These are phyloP conservation scores for Xiphias gladius DNA, from an alignment of 2,113 vertebrate species.

Conservation along the genomic window DNA sequence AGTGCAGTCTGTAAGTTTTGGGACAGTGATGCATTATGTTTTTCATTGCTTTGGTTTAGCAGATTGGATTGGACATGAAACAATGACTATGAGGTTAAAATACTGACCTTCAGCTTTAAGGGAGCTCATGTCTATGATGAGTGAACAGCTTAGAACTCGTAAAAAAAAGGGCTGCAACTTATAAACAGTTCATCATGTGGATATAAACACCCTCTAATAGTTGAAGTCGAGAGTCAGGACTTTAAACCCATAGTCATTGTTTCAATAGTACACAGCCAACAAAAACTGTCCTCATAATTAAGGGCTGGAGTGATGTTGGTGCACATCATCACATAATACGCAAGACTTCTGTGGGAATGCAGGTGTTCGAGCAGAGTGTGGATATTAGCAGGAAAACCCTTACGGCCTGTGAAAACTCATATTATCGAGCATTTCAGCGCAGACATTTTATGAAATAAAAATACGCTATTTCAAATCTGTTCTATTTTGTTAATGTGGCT, in stretches of 20 bases:
- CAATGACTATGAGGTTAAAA: not conserved
- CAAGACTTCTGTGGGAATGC: not conserved
- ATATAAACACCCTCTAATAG: not conserved
- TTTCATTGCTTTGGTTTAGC: conserved; percentile 18
- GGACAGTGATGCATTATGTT: conserved; percentile 21
- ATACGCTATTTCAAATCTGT: not conserved
- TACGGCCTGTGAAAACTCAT: not conserved
- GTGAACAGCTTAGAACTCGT: not conserved
- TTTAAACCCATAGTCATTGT: not conserved
- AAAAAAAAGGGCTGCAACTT: not conserved
- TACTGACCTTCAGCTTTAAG: not conserved
- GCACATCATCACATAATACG: not conserved
- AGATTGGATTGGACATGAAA: conserved; percentile 22
- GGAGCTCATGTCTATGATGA: not conserved
- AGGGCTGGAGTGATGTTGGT: not conserved
- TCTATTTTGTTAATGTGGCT: not conserved
- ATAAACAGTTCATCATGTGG: not conserved
- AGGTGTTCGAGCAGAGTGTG: not conserved
- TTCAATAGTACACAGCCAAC: not conserved
- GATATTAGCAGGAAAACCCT: not conserved
- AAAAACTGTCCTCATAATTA: not conserved
- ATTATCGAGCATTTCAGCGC: not conserved
- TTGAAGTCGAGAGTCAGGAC: not conserved
- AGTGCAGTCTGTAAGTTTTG: not conserved
- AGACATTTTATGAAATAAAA: not conserved